Percentiles rank a stretch among this genome's conserved stretches.
These are phyloP conservation scores for Indri indri DNA, from an alignment of 2,113 vertebrate species.

Conservation along the genomic window DNA sequence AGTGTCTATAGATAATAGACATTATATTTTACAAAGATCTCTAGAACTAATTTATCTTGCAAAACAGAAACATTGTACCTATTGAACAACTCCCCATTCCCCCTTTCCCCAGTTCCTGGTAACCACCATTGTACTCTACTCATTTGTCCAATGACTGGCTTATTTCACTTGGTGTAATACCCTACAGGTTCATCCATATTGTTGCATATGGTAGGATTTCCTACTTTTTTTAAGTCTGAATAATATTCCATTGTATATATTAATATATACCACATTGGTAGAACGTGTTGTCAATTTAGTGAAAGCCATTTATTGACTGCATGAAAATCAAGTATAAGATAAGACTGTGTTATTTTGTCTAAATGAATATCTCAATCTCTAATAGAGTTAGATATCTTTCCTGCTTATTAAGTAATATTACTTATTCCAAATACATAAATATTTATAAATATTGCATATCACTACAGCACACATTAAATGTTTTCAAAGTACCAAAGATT, in stretches of 20 bases:
- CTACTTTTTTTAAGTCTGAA: not conserved
- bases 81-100: not conserved
- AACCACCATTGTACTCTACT: not conserved
- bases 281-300: not conserved
- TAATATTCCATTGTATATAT: not conserved
- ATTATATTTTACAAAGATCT: not conserved
- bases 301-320: not conserved
- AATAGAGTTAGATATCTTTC: not conserved
- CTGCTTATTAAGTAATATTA: not conserved
- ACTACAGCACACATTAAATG: not conserved
- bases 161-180: not conserved
- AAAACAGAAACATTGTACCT: not conserved
- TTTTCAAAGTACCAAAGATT: not conserved
- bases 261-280: not conserved
- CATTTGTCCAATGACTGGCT: not conserved
- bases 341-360: not conserved
- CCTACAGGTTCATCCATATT: not conserved
- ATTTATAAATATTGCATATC: not conserved
- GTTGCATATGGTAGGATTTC: not conserved
- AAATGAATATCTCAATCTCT: not conserved
- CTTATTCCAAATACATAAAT: not conserved
- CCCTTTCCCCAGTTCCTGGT: not conserved
- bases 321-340: slow-evolving; percentile 6
- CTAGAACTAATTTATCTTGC: too few relatives aligned
- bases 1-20: too few relatives aligned